Evolutionary conservation across 2,797 vertebrate species (phyloP), one percentile per base, ranked within the genome.

Genomic region (Decapterus maruadsi): DNA sequence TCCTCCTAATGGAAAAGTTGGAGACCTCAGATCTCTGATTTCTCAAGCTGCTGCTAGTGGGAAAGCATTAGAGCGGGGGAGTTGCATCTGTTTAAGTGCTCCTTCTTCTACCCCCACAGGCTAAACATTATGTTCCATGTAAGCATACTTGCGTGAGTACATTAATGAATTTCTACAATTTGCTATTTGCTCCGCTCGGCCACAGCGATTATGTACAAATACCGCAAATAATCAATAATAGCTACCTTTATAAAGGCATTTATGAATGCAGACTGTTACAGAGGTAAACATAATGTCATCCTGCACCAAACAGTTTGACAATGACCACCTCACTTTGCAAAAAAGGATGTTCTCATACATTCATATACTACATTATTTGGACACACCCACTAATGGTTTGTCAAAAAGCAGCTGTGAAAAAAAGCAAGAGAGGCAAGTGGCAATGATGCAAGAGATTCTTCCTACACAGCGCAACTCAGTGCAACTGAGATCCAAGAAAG

Each of bases 391-490:
- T 60, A 42, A 14, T 3, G 2, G 55, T 69, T 57, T 4, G 7
- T 38, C n/a, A 13, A 57, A 69, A 63, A 40, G 17, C 14, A 2
- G 7, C 64, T 40, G 17, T 22, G 42, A 59, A 34, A 46, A 59
- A 57, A 63, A 62, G 20, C 38, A 48, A 43, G n/a, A 60, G 7
- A 26, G 46, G 36, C 42, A 34, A n/a, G 16, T 34, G 6, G 31
- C 38, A n/a, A 26, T 68, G 70, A 69, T 57, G 53, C n/a, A 59
- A 76, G 16, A 26, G 19, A 58, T 51, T 55, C 34, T 65, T 60
- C 50, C 8, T 6, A 36, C 51, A 68, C 59, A 75, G 43, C 38
- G 31, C 16, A 46, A 46, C 45, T 72, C 42, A 54, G 4, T 55
- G 55, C 46, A 66, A 31, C 34, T 6, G 38, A n/a, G 38, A 75